Evolutionary conservation across 1,140 invertebrate genomes (phyloP).

Genomic region (Chymomyza costata): DNA sequence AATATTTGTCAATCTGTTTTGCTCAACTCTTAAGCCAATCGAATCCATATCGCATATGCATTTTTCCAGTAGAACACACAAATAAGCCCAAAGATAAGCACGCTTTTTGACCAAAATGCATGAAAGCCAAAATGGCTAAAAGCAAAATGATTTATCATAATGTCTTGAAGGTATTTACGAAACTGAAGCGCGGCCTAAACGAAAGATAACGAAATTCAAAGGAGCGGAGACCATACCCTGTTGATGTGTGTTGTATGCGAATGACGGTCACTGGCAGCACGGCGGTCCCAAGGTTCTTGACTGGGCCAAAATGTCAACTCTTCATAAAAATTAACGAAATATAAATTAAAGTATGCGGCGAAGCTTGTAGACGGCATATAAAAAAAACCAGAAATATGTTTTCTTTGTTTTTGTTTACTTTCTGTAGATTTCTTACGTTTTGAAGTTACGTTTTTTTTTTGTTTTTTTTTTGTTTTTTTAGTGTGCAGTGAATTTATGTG

Average conservation of each 20-base stretch:
- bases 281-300: slow-evolving; percentile 17
- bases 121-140: slow-evolving; percentile 36
- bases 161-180: slow-evolving; percentile 49
- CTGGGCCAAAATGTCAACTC: slow-evolving; percentile 59
- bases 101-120: slow-evolving; percentile 16
- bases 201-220: slow-evolving; percentile 43
- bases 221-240: slow-evolving; percentile 18
- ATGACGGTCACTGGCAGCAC: too few species aligned
- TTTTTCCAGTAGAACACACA: slow-evolving; percentile 48
- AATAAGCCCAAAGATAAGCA: slow-evolving; percentile 36
- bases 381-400: slow-evolving; percentile 62
- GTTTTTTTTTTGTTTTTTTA: slow-evolving; percentile 17
- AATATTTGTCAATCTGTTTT: too few species aligned
- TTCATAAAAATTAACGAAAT: slow-evolving; percentile 74
- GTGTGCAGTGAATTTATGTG: slow-evolving; percentile 57
- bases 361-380: slow-evolving; percentile 34
- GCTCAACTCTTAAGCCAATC: too few species aligned
- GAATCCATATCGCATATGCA: too few species aligned
- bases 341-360: slow-evolving; percentile 65
- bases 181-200: slow-evolving; percentile 54
- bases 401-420: slow-evolving; percentile 22
- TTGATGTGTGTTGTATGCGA: too few species aligned
- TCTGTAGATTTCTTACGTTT: too few species aligned
- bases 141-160: slow-evolving; percentile 72
- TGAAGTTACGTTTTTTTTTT: slow-evolving; percentile 2